Base-by-base conservation (phyloP, 2,797 vertebrate genomes). In the Acridotheres tristis region DNA sequence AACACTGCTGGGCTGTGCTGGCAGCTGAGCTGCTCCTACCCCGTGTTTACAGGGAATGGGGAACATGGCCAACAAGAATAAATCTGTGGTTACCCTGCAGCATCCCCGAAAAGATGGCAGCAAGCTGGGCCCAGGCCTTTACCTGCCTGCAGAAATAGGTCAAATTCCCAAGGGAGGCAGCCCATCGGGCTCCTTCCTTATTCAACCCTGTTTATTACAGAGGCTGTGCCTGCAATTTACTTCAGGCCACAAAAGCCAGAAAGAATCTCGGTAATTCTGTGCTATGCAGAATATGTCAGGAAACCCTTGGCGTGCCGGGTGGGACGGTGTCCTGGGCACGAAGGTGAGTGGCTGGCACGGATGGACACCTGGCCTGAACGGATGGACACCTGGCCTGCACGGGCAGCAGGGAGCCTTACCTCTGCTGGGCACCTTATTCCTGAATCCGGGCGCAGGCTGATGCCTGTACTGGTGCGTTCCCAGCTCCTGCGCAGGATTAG, bases 401-500 rank as follows among this genome's bases (percentile, higher is more conserved):
- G 15, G 66, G 81, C 66, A 14, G 80, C 72, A 47, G 88, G 78
- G 26, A 95, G 84, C 87, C 98, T 98, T 97, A 99, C 99, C 99
- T 99, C 98, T 98, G 93, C 98, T 96, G 97, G 98, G 95, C 91
- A 88, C 97, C 96, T 98, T 98, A 95, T 65, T 98, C 96, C 97
- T 94, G 97, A 98, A 98, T 2, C 92, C 90, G 3, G 97, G 82
- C 3, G 91, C 15, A 13, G 97, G 87, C 95, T 97, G 98, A 58
- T 98, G 98, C 90, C 98, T 96, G 96, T 99, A 99, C 13, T 98
- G 97, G 61, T 97, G 99, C 6, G 98, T 96, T 88, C 96, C 98
- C 97, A 99, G 95, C 59, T 99, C 98, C 22, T 98, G 98, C 11
- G 97, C 98, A 2, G 97, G 98, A 75, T 97, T 98, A 81, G 96